Evolutionary conservation across 2,113 vertebrate species (phyloP), one percentile per base, ranked within the genome.

Genomic region (Bostrychus sinensis): DNA sequence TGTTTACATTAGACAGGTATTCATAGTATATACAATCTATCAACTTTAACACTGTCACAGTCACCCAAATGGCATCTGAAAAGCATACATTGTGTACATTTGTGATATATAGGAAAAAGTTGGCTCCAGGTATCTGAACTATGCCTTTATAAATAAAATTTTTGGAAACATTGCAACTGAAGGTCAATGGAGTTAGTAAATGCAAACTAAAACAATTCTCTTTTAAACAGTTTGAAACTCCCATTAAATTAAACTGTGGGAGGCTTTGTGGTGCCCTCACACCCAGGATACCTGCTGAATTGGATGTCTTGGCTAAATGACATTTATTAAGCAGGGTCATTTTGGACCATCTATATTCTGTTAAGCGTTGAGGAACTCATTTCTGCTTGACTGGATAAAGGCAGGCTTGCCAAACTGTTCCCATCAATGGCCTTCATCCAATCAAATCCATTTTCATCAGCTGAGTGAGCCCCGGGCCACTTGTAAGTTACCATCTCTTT

Each of bases 361-460:
- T 85, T 77, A 77, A 83, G 78, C 74, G 72, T 60, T 82, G 70
- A 72, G 58, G 83, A 83, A 85, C 78, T 77, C 78, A 75, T 79
- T 54, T 59, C 76, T 67, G 82, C 84, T 83, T 81, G 73, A 68
- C 63, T 86, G 74, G 56, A 69, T 67, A 71, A 70, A 77, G 61
- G 58, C 71, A 72, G 59, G 61, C 78, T 81, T 80, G 85, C 78
- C 85, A 90, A 82, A 77, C 71, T 77, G 71, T 66, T 86, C 76
- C 75, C 77, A 83, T 88, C 77, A 80, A 37, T 68, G 78, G 70
- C 23, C n/a, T 65, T 72, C 43, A 66, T 85, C 71, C 84, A 81
- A 77, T 84, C 82, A 86, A 67, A 86, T 83, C 65, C 56, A 82
- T 85, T 86, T 78, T 81, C 75, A 82, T 84, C 85, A 82, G 78